Evolutionary conservation across 2,797 vertebrate species (phyloP).

Genomic region (Mus spretus): DNA sequence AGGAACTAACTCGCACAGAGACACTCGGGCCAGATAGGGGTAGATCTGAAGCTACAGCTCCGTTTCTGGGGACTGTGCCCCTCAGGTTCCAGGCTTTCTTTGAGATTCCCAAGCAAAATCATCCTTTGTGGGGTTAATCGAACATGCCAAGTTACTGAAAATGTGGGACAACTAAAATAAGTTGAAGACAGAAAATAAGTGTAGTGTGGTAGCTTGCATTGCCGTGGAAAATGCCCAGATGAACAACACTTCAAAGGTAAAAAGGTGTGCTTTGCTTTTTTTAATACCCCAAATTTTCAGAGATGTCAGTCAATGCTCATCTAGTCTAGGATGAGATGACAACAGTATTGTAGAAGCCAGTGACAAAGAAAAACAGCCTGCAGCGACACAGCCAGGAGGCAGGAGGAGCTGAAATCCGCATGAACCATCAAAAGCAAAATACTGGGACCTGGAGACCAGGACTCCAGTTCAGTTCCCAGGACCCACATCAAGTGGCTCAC

Average conservation of each 20-base stretch:
- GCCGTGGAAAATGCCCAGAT: not conserved
- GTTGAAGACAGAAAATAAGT: not conserved
- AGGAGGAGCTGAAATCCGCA: not conserved
- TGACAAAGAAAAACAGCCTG: not conserved
- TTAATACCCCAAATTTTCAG: not conserved
- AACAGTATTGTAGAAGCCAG: not conserved
- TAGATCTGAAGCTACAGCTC: not conserved
- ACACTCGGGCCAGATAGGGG: not conserved
- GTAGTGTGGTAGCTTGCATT: not conserved
- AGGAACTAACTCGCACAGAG: not conserved
- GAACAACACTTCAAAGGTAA: not conserved
- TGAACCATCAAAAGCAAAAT: not conserved
- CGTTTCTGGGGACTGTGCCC: not conserved
- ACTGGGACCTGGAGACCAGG: not conserved
- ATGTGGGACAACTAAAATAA: not conserved
- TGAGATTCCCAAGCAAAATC: constrained; percentile 29
- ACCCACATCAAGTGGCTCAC: not conserved
- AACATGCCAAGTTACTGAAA: not conserved
- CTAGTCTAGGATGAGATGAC: not conserved
- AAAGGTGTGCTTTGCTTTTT: not conserved
- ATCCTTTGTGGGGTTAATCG: not conserved
- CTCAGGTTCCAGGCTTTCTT: not conserved
- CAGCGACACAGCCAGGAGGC: not conserved
- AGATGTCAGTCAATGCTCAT: not conserved
- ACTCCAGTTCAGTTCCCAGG: not conserved